Evolutionary conservation across 2,797 vertebrate genomes (phyloP), one percentile per base, ranked within the genome.

Genomic region (Arnoldichthys spilopterus): DNA sequence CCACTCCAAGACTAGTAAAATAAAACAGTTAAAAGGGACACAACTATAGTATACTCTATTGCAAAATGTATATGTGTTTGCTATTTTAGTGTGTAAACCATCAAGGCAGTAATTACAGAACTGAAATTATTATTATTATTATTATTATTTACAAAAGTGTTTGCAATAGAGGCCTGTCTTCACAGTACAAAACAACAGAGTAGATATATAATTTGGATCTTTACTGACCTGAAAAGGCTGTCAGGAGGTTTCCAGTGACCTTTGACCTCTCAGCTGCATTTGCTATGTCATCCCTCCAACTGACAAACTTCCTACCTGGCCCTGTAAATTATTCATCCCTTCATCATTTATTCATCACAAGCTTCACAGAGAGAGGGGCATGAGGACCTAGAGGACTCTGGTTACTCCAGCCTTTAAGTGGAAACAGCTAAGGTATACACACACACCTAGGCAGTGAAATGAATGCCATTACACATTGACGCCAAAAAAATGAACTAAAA

Each of bases 341-440:
- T 71, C 58, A 54, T 90, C 84, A 91, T 87, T 90, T 88, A 88
- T 91, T 91, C 63, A 90, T 91, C 85, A 79, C 85, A 83, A 80
- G 84, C 83, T 82, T 73, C 82, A 85, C 72, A 88, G 82, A 80
- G 79, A 86, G 34, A 72, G 45, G 63, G 84, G 62, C 11, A 45
- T 72, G 80, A 74, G 76, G 49, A 63, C 49, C 30, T 24, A 87
- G 88, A 69, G 53, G 16, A 8, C 13, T 77, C 16, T 8, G 45
- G 43, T 69, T 77, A 69, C 75, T 28, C 5, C 8, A 30, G 37
- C 6, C 40, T 61, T 61, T 70, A 37, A 37, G 71, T 62, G 72
- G 20, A 66, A 28, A 63, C 51, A 72, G 40, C 63, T 37, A 37
- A 3, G 47, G 13, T 49, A 82, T 66, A 45, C 80, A 86, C 80